A percentile compares a stretch with the other conserved stretches of the same genome.
These are phyloP conservation scores for Conomelus anceps DNA, from an alignment of 2,888 invertebrate genomes.

Conservation along the genomic window DNA sequence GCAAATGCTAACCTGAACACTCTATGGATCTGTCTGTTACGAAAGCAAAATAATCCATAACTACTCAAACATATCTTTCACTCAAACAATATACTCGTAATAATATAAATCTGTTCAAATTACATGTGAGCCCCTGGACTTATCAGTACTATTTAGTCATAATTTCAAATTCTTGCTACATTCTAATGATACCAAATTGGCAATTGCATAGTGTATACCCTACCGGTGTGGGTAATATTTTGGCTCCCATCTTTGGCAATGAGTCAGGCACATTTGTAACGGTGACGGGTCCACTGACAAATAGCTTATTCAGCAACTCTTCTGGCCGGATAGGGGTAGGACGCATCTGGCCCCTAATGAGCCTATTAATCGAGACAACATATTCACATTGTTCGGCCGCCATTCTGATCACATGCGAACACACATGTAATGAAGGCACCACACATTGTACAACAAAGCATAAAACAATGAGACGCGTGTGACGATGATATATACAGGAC, in stretches of 20 bases:
- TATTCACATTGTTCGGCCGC: not conserved
- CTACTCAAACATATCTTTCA: too few relatives aligned
- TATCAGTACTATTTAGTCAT: too few relatives aligned
- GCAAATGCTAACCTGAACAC: too few relatives aligned
- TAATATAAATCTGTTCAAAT: too few relatives aligned
- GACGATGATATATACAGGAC: not conserved
- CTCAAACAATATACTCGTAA: too few relatives aligned
- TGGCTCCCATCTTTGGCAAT: not conserved
- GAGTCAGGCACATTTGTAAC: not conserved
- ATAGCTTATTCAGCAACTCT: not conserved
- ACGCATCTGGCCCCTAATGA: not conserved
- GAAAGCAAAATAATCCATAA: too few relatives aligned
- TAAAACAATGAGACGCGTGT: not conserved
- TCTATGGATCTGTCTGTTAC: too few relatives aligned
- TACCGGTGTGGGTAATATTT: not conserved
- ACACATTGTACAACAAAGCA: not conserved
- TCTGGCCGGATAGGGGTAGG: not conserved
- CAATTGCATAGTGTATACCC: too few relatives aligned
- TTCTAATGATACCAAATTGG: too few relatives aligned
- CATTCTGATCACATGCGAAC: not conserved
- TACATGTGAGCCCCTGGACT: too few relatives aligned
- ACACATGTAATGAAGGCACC: not conserved
- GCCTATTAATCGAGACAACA: not conserved
- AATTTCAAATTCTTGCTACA: too few relatives aligned
- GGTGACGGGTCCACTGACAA: not conserved